Percentiles rank a stretch among this genome's conserved stretches.
Conservation (phyloP, 2,888 invertebrate genomes). For the Micropterix aruncella region DNA sequence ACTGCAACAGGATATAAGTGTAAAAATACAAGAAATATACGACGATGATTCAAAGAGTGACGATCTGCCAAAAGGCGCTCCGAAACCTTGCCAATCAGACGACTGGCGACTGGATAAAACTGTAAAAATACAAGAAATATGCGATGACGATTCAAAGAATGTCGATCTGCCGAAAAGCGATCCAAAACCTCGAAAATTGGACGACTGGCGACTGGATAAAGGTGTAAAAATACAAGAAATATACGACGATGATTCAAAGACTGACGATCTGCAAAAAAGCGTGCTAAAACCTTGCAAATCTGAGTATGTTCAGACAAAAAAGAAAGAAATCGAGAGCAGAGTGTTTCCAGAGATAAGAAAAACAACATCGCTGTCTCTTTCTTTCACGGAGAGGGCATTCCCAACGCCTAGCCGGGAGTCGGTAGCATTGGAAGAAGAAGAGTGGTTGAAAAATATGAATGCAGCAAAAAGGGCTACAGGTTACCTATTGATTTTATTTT, state of each 20-base stretch:
- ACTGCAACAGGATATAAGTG: slow-evolving; percentile 8
- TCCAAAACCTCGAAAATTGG: slow-evolving; percentile 6
- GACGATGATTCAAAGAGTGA: slow-evolving; percentile 12
- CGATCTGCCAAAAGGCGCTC: too few species aligned
- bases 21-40: slow-evolving; percentile 10
- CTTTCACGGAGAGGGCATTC: slow-evolving; percentile 62
- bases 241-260: slow-evolving; percentile 15
- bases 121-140: neutral
- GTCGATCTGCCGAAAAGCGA: neutral
- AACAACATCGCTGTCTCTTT: slow-evolving; percentile 43
- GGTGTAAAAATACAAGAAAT: slow-evolving; percentile 8
- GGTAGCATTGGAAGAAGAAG: slow-evolving; percentile 51
- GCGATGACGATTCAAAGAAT: neutral
- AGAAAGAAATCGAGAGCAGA: slow-evolving; percentile 22
- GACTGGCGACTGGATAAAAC: too few species aligned
- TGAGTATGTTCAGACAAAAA: slow-evolving; percentile 26
- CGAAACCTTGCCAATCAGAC: too few species aligned
- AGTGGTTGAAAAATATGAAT: slow-evolving; percentile 69
- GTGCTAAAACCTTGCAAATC: slow-evolving; percentile 21
- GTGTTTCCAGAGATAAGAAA: slow-evolving; percentile 42
- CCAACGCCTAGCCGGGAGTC: slow-evolving; percentile 75
- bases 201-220: slow-evolving; percentile 11
- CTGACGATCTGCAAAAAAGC: slow-evolving; percentile 8
- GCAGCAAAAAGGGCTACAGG: slow-evolving; percentile 50
- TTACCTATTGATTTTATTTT: too few species aligned